Conservation (phyloP, 2,888 invertebrate genomes). For the Coleophora deauratella region DNA sequence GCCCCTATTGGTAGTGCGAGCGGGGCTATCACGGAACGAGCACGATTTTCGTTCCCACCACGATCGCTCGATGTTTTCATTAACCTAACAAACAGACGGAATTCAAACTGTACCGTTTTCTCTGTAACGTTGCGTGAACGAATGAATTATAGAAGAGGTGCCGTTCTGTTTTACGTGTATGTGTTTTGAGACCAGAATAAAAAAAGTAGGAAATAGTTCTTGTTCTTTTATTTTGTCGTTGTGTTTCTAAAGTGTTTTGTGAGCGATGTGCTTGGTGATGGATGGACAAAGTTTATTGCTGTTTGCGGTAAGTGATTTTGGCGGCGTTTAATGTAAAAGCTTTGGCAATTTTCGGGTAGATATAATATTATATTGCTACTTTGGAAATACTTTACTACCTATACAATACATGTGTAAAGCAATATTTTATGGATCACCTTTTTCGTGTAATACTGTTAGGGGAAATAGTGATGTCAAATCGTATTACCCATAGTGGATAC, state of each 20-base stretch:
- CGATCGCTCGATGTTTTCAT: constrained; percentile 31
- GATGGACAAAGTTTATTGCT: constrained; percentile 44
- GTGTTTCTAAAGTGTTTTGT: constrained; percentile 39
- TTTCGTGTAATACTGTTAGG: too few species aligned
- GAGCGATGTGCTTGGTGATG: constrained; percentile 49
- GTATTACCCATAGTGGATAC: too few species aligned
- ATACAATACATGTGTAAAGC: too few species aligned
- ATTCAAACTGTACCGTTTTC: constrained; percentile 32
- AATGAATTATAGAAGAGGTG: constrained; percentile 28
- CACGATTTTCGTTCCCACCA: constrained; percentile 29
- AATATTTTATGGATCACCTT: too few species aligned
- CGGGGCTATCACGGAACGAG: constrained; percentile 31
- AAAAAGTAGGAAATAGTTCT: constrained; percentile 23
- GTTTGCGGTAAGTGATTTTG: constrained; percentile 43
- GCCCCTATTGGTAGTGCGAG: constrained; percentile 56
- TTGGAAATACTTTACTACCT: too few species aligned
- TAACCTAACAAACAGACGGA: constrained; percentile 33
- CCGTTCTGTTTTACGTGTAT: constrained; percentile 15
- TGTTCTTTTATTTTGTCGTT: constrained; percentile 22
- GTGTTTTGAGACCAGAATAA: constrained; percentile 18
- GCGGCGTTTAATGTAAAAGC: constrained; percentile 11
- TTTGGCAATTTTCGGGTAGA: background rate
- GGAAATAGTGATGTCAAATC: too few species aligned
- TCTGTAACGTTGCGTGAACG: constrained; percentile 37
- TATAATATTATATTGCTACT: too few species aligned